phyloP scores from a whole-genome alignment of 2,888 invertebrate species.

The Zootermopsis nevadensis region DNA sequence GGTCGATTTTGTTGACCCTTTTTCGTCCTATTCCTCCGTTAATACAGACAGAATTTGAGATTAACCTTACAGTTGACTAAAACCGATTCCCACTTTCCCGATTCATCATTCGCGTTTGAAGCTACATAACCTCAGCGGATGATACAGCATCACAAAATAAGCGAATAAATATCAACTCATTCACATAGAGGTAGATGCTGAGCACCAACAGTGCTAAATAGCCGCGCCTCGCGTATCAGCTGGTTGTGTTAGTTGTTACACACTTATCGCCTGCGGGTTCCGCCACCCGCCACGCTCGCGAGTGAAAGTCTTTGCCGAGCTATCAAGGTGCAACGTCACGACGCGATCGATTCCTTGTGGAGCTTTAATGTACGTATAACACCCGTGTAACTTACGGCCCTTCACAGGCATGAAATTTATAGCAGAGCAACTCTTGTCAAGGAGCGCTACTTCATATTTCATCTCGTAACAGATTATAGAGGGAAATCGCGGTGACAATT shows the following conservation, averaged over 20 bases:
- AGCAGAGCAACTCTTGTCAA: slow-evolving; percentile 2
- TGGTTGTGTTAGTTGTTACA: not conserved
- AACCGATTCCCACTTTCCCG: too few relatives aligned
- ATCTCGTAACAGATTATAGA: slow-evolving; percentile 11
- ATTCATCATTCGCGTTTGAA: too few relatives aligned
- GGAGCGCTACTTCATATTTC: slow-evolving; percentile 23
- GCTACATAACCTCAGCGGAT: too few relatives aligned
- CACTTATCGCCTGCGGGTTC: not conserved
- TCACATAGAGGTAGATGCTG: too few relatives aligned
- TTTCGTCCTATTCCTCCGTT: too few relatives aligned
- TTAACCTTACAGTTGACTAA: too few relatives aligned
- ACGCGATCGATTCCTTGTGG: not conserved
- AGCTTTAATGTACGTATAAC: not conserved
- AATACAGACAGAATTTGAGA: too few relatives aligned
- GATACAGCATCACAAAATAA: too few relatives aligned
- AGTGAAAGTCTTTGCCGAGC: not conserved
- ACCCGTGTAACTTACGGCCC: not conserved
- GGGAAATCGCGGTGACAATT: slow-evolving; percentile 14
- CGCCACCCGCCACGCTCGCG: not conserved
- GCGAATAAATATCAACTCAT: too few relatives aligned
- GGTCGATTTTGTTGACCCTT: too few relatives aligned
- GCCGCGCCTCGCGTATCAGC: too few relatives aligned
- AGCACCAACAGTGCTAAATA: too few relatives aligned
- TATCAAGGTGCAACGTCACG: not conserved
- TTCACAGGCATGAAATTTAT: slow-evolving; percentile 25